Percentiles rank a stretch among this genome's conserved stretches.
phyloP scores from a whole-genome alignment of 1,140 invertebrate genomes.

The Caenorhabditis brenneri region DNA sequence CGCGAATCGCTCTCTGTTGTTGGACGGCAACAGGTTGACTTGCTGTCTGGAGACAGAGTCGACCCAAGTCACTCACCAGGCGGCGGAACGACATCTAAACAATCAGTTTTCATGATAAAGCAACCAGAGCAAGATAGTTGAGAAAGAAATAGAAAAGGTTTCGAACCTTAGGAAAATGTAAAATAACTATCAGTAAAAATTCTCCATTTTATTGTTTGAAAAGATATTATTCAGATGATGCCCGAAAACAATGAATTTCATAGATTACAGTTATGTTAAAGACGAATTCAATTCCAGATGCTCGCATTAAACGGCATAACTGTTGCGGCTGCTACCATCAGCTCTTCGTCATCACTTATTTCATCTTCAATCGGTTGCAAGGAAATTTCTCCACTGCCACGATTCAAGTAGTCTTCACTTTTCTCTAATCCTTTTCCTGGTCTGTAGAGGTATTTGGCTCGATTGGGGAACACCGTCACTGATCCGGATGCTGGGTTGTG shows the following conservation, averaged over 20 bases:
- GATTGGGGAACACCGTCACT: not conserved
- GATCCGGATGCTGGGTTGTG: not conserved
- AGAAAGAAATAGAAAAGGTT: too few relatives aligned
- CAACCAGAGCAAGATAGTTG: not conserved
- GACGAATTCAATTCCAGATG: not conserved
- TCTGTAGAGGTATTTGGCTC: not conserved
- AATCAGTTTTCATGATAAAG: not conserved
- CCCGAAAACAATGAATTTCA: too few relatives aligned
- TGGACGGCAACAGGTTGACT: not conserved
- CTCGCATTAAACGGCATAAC: not conserved
- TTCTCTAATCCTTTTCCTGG: slow-evolving; percentile 29
- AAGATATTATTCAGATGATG: too few relatives aligned
- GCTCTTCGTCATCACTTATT: not conserved
- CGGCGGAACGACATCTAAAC: slow-evolving; percentile 33
- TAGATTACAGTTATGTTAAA: too few relatives aligned
- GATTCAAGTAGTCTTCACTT: not conserved
- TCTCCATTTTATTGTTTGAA: too few relatives aligned
- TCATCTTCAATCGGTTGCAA: slow-evolving; percentile 31
- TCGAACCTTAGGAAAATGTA: too few relatives aligned
- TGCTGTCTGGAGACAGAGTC: not conserved
- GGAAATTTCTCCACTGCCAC: not conserved
- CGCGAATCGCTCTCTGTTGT: not conserved
- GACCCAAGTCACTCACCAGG: slow-evolving; percentile 31
- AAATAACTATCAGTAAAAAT: not conserved
- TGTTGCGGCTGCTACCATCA: not conserved